Evolutionary conservation across 2,797 vertebrate species (phyloP).

Genomic region (Microchirus variegatus): DNA sequence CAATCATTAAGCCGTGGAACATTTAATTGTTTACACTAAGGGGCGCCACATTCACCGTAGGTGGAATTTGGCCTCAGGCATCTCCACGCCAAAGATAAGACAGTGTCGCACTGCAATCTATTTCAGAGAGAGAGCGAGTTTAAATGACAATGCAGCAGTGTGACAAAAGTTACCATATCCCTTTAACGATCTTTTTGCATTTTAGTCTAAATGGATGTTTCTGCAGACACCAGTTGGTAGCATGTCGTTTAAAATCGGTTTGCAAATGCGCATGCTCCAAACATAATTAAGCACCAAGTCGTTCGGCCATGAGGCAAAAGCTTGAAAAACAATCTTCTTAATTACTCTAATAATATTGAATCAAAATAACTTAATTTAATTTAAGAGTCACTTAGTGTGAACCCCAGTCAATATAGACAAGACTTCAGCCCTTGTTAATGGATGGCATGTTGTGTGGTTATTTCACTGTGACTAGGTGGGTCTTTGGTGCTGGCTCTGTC

Average conservation of each 20-base stretch:
- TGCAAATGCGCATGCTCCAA: neutral
- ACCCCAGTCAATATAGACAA: neutral
- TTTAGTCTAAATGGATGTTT: neutral
- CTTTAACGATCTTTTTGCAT: neutral
- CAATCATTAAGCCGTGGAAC: too few relatives aligned
- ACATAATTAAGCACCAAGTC: neutral
- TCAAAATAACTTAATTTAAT: too few relatives aligned
- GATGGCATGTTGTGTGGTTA: neutral
- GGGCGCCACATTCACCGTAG: neutral
- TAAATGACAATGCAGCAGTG: neutral
- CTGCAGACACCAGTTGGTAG: neutral
- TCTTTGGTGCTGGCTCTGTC: constrained; percentile 31
- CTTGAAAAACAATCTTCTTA: too few relatives aligned
- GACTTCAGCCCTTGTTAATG: neutral
- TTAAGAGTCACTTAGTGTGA: too few relatives aligned
- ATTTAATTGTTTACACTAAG: neutral
- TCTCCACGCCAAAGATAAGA: neutral
- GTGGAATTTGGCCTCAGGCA: neutral
- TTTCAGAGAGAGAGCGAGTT: too few relatives aligned
- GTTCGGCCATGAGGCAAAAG: too few relatives aligned
- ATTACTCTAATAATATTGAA: too few relatives aligned
- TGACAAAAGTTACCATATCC: neutral
- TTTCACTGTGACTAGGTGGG: constrained; percentile 63
- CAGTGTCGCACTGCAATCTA: neutral
- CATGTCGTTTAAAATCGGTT: neutral